Conservation (phyloP, 2,113 vertebrate species). For the Ardeotis arabs region DNA sequence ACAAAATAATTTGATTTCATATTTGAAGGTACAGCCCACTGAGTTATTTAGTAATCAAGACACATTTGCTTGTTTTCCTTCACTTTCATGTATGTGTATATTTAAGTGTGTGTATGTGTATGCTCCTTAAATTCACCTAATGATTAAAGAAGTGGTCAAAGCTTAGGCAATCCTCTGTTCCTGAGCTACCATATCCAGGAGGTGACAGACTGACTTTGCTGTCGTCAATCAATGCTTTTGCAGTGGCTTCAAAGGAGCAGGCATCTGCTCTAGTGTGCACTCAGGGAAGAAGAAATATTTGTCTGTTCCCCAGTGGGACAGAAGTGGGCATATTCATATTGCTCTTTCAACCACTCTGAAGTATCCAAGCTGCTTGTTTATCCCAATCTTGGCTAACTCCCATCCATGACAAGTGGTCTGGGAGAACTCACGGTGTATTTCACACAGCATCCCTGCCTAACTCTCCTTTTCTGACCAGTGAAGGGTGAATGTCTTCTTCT, state of each 20-base stretch:
- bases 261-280: not conserved
- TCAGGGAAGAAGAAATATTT: not conserved
- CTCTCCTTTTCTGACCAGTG: not conserved
- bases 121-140: not conserved
- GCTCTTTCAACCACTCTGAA: not conserved
- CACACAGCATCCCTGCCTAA: not conserved
- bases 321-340: accelerated
- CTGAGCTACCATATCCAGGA: not conserved
- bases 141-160: not conserved
- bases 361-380: not conserved
- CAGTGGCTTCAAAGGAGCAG: not conserved
- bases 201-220: not conserved
- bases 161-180: not conserved
- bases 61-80: not conserved
- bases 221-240: not conserved
- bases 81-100: not conserved
- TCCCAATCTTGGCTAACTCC: not conserved
- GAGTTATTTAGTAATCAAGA: not conserved
- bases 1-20: not conserved
- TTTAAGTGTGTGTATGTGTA: not conserved
- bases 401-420: not conserved
- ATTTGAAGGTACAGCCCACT: not conserved
- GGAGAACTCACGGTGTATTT: not conserved
- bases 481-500: not conserved
- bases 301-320: not conserved